Evolutionary conservation across 2,888 invertebrate genomes (phyloP), one percentile per base, ranked within the genome.

Genomic region (Caenorhabditis sp.): DNA sequence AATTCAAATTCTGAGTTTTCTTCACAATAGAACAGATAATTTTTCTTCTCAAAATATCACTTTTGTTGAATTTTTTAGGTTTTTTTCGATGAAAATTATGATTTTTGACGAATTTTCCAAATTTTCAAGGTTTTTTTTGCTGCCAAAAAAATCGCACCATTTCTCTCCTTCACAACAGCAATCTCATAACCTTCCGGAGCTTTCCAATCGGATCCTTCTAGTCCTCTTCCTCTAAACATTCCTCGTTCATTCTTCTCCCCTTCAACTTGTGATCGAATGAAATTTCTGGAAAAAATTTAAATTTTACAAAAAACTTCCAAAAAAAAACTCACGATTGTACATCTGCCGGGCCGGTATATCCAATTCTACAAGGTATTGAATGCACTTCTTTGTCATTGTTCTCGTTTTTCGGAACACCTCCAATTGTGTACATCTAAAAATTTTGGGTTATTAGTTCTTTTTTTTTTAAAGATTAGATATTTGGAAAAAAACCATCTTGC

Each of bases 261-360:
- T 17, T 60, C 75, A 10, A 54, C 51, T 62, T 68, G 59, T 26
- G 68, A 69, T 10, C 66, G 64, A 26, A 74, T 54, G 54, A 75
- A 75, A 27, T 70, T 62, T 3, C 58, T 62, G 43, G 53, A 59
- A 14, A n/a, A 59, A 43, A 14, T 26, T 10, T 17, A 27, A 55
- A 23, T 23, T 23, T 21, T 8, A 21, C 5, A 19, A 26, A 23
- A n/a, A 23, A 43, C 23, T 49, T 49, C 21, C 3, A 3, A 62
- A 62, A 24, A 53, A n/a, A 26, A 14, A 49, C 62, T 62, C 21
- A 67, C 67, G 24, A 26, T 24, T 26, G 31, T 14, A 82, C 78
- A 21, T 70, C 54, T 2, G 83, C 78, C 5, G 83, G 74, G 8
- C 82, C 83, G 3, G 81, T 82, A 62, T 80, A 79, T n/a, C 74